These are phyloP conservation scores for Nesogale talazaci DNA, from an alignment of 2,113 vertebrate species.

Conservation along the genomic window DNA sequence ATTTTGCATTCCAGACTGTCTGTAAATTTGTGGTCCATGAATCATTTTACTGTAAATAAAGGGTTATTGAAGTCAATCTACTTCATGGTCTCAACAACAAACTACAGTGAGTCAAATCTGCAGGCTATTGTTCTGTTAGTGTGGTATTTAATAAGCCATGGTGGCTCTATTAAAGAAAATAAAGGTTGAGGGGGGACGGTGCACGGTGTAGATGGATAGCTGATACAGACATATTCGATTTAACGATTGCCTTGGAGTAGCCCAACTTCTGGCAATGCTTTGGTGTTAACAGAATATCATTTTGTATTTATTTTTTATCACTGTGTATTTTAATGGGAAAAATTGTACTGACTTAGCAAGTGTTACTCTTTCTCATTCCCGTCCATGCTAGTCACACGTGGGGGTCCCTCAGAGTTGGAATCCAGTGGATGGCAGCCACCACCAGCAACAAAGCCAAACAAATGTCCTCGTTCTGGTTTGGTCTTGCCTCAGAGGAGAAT, in stretches of 20 bases:
- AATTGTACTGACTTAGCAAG: conserved; percentile 15
- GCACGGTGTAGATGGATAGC: background rate
- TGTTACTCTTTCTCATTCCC: conserved; percentile 44
- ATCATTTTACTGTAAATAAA: conserved; percentile 64
- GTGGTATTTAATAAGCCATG: conserved; percentile 16
- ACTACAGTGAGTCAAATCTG: background rate
- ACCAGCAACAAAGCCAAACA: background rate
- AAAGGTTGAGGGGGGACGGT: conserved; percentile 3
- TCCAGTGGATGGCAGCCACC: background rate
- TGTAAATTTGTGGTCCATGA: conserved; percentile 3
- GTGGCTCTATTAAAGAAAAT: conserved; percentile 43
- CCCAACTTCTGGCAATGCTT: conserved; percentile 31
- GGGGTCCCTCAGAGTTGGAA: background rate
- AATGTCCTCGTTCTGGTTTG: conserved; percentile 61
- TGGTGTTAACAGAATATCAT: conserved; percentile 14
- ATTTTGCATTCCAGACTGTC: conserved; percentile 11
- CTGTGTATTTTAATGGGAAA: conserved; percentile 46
- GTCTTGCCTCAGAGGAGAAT: conserved; percentile 51
- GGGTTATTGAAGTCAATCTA: background rate
- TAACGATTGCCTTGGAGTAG: background rate
- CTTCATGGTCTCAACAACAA: background rate
- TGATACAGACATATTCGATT: background rate
- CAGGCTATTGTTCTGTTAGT: conserved; percentile 6
- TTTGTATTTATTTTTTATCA: conserved; percentile 11
- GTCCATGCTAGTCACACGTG: background rate